Evolutionary conservation across 2,797 vertebrate genomes (phyloP).

Genomic region (Anguilla pacifica): DNA sequence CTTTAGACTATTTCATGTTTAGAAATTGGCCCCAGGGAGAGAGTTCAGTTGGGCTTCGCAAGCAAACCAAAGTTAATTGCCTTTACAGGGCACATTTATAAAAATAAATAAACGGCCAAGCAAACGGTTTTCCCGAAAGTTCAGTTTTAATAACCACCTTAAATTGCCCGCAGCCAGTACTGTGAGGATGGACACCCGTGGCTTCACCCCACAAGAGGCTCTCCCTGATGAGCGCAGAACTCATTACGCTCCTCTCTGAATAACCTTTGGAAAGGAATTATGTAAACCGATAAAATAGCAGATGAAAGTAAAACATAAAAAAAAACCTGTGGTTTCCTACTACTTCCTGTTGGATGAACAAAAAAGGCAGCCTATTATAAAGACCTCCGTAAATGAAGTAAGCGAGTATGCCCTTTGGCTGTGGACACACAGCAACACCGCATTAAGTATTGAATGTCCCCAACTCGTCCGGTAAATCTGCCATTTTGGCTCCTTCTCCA

Average conservation of each 20-base stretch:
- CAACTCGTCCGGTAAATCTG: neutral
- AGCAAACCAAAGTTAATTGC: constrained; percentile 14
- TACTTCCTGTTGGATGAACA: neutral
- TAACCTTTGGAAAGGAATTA: neutral
- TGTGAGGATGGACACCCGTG: neutral
- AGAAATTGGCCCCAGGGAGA: neutral
- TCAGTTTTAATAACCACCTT: neutral
- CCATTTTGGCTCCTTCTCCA: neutral
- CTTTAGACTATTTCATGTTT: neutral
- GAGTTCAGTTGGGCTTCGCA: neutral
- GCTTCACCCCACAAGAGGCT: neutral
- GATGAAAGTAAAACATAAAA: neutral
- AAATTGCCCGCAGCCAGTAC: neutral
- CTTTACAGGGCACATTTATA: constrained; percentile 5
- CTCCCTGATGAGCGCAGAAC: neutral
- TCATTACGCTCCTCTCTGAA: neutral
- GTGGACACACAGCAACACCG: neutral
- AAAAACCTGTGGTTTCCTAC: neutral
- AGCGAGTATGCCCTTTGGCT: neutral
- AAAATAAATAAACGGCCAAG: neutral
- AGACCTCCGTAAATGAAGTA: neutral
- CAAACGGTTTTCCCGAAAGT: neutral
- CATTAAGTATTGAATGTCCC: neutral
- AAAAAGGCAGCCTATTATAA: neutral
- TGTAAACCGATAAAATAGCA: neutral